Percentiles rank a stretch among this genome's conserved stretches.
These are phyloP conservation scores for Atrichornis clamosus DNA, from an alignment of 2,113 vertebrate species.

Conservation along the genomic window DNA sequence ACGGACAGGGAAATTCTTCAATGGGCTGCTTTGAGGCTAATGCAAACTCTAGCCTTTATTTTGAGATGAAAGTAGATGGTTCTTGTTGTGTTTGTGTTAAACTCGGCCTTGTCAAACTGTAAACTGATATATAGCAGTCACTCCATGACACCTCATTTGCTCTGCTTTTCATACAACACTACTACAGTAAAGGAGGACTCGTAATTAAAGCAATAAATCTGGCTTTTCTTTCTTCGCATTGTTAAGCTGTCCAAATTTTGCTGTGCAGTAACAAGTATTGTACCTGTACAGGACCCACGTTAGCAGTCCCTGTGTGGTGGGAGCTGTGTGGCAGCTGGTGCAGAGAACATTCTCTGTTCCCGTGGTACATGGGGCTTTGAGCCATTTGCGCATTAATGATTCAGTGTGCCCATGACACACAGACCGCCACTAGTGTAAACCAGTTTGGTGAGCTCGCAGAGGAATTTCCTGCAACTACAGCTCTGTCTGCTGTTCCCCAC, in stretches of 20 bases:
- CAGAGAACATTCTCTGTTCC: neutral
- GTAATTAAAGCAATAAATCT: neutral
- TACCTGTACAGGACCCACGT: too few relatives aligned
- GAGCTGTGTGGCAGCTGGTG: neutral
- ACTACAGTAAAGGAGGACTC: neutral
- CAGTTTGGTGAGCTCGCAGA: conserved; percentile 21
- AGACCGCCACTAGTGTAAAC: neutral
- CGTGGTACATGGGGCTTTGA: neutral
- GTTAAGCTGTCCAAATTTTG: neutral
- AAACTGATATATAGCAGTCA: neutral
- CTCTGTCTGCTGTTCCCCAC: neutral
- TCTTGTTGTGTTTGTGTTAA: neutral
- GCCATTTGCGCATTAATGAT: neutral
- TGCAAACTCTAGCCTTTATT: neutral
- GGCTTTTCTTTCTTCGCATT: neutral
- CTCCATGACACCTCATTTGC: neutral
- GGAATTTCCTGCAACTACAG: conserved; percentile 25
- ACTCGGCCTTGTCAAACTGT: neutral
- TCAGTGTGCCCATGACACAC: neutral
- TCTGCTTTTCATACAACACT: neutral
- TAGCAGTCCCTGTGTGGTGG: fast-evolving
- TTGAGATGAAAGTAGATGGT: neutral
- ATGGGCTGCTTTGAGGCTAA: neutral
- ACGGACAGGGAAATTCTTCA: neutral
- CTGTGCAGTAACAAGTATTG: neutral